Conservation (phyloP, 2,113 vertebrate species). For the Lepisosteus osseus region DNA sequence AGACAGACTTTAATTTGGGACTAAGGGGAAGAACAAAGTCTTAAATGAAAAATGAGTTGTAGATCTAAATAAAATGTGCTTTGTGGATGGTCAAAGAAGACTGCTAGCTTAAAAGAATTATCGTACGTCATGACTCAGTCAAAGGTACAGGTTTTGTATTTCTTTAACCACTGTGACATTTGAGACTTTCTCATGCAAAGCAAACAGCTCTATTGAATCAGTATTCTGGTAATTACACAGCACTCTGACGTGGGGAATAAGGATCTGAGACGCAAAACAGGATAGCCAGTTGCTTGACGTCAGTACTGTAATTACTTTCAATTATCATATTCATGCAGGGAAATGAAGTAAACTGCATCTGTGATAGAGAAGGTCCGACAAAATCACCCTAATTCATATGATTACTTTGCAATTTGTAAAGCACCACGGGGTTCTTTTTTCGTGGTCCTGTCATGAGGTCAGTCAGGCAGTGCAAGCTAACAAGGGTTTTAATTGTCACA, state of each 20-base stretch:
- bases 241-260: not conserved
- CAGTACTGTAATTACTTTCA: conserved; percentile 11
- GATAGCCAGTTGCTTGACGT: not conserved
- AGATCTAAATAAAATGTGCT: too few relatives aligned
- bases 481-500: conserved; percentile 1
- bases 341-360: not conserved
- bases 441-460: not conserved
- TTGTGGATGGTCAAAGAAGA: too few relatives aligned
- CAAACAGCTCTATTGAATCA: conserved; percentile 3
- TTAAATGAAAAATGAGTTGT: too few relatives aligned
- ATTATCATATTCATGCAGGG: conserved; percentile 2
- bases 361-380: not conserved
- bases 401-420: not conserved
- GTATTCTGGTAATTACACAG: not conserved
- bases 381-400: conserved; percentile 8
- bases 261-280: not conserved
- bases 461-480: not conserved
- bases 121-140: too few relatives aligned
- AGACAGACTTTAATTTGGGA: not conserved
- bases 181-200: not conserved
- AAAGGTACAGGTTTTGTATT: not conserved
- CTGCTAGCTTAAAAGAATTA: too few relatives aligned
- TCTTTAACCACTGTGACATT: not conserved
- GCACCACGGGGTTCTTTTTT: not conserved
- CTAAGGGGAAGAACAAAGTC: too few relatives aligned